Evolutionary conservation across 1,140 invertebrate species (phyloP), one percentile per base, ranked within the genome.

Genomic region (Orussus abietinus): DNA sequence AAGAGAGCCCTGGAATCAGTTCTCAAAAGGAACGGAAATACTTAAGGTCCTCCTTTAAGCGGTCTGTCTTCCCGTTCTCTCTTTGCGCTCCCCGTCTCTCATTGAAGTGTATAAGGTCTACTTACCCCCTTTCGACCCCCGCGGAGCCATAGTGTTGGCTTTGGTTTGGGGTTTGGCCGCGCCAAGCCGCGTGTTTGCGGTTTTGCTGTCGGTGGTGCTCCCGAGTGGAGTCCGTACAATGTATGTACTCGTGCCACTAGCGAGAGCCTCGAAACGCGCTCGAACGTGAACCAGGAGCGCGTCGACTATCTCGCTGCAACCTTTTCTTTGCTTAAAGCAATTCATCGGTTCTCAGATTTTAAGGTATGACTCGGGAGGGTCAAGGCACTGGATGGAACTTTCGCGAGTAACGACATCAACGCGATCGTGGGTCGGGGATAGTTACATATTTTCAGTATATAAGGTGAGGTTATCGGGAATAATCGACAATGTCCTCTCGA

Each of bases 141-240:
- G 34, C 26, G 38, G 28, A 40, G 30, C 56, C 59, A 57, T 62
- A 59, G 57, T 66, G 57, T 70, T 70, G 58, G 62, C 66, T 70
- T 62, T 69, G 66, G 69, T 69, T 68, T 69, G 58, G 55, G 62
- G 56, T 68, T 67, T 64, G 59, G 61, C 58, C 55, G 59, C 59
- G 55, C 53, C 59, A 68, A 72, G 61, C 66, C 65, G 61, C 66
- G 62, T 66, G 66, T 68, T 72, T 70, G 69, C 57, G 69, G 68
- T 69, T 69, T 69, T 63, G 63, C 65, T 63, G 62, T 65, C 62
- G 64, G 58, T n/a, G n/a, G n/a, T 66, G 49, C 57, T 63, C 45
- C 42, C 53, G 46, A 61, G 61, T 63, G 37, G 39, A 47, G 38
- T 47, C 32, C 35, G 53, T 37, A 51, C 46, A 53, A 36, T 44